phyloP scores from a whole-genome alignment of 2,888 invertebrate species.

The Mimumesa dahlbomi region DNA sequence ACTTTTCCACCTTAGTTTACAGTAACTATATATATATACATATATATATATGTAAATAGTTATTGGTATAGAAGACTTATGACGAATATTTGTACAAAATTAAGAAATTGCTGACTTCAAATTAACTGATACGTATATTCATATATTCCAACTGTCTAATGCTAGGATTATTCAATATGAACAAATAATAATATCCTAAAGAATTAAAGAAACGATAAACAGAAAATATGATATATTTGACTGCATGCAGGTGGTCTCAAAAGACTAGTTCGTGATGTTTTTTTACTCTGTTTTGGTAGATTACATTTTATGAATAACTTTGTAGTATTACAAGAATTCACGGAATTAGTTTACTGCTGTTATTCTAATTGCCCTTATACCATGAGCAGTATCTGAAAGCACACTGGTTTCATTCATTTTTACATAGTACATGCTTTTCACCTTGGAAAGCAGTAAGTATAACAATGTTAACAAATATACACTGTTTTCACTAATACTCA shows the following conservation, averaged over 20 bases:
- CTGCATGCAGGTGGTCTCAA: slow-evolving; percentile 1
- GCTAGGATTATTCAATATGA: too few relatives aligned
- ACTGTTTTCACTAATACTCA: slow-evolving; percentile 37
- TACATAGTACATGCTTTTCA: neutral
- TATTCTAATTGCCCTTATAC: slow-evolving; percentile 5
- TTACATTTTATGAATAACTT: neutral
- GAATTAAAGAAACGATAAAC: slow-evolving; percentile 2
- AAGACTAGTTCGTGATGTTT: slow-evolving; percentile 8
- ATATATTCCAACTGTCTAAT: too few relatives aligned
- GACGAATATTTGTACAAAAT: slow-evolving; percentile 36
- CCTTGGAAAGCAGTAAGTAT: slow-evolving; percentile 7
- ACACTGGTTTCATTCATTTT: slow-evolving; percentile 4
- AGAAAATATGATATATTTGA: neutral
- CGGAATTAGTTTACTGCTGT: neutral
- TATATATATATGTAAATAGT: slow-evolving; percentile 14
- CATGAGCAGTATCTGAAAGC: slow-evolving; percentile 1
- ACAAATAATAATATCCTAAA: neutral
- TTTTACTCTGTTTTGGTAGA: neutral
- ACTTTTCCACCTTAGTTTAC: slow-evolving; percentile 19
- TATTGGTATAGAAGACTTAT: too few relatives aligned
- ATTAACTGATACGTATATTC: slow-evolving; percentile 14
- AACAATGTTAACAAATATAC: slow-evolving; percentile 22
- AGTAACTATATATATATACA: slow-evolving; percentile 16
- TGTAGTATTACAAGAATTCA: neutral
- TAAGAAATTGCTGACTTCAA: slow-evolving; percentile 21